Base-by-base conservation (phyloP, 2,113 vertebrate genomes). In the Centropus unirufus region DNA sequence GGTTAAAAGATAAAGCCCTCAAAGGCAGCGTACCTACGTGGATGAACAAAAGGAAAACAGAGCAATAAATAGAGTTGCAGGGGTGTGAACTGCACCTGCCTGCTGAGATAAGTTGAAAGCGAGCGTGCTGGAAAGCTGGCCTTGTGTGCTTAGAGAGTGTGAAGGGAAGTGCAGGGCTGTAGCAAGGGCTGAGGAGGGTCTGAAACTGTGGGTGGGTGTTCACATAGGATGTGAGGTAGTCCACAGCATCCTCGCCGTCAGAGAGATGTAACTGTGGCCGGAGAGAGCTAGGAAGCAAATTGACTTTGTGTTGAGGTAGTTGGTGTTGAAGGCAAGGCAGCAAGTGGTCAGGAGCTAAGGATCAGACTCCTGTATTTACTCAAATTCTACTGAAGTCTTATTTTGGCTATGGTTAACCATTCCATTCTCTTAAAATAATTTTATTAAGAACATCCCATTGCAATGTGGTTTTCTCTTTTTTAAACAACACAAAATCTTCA, bases 71-170 rank as follows among this genome's bases (percentile, higher is more conserved):
- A 89, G 54, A 40, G 39, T 14, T 8, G 13, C 54, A 44, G 87
- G 44, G 94, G 9, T 7, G 52, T 1, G 69, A 79, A 2, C 5
- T 1, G 79, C 57, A 13, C 58, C 44, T 39, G 58, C 81, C 51
- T n/a, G 0, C 26, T 1, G 17, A 85, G 84, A 61, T 20, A 34
- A 82, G 44, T 0, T 26, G 20, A 17, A 6, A 59, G n/a, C 1
- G 0, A 36, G 66, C 0, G 49, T 1, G 58, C 17, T 5, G 29
- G 23, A 20, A 70, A 21, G 61, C 10, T 26, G 0, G 54, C 0
- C 27, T 8, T 1, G 6, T 0, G 6, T 8, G 0, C 62, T 5
- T 14, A 8, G 44, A 34, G 46, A 14, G 66, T 2, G 1, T n/a
- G 1, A 0, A 8, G 49, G 67, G 0, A 3, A 42, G 55, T 0